A percentile compares a stretch with the other conserved stretches of the same genome.
These are phyloP conservation scores for Brachionus plicatilis DNA, from an alignment of 1,140 invertebrate genomes.

Conservation along the genomic window DNA sequence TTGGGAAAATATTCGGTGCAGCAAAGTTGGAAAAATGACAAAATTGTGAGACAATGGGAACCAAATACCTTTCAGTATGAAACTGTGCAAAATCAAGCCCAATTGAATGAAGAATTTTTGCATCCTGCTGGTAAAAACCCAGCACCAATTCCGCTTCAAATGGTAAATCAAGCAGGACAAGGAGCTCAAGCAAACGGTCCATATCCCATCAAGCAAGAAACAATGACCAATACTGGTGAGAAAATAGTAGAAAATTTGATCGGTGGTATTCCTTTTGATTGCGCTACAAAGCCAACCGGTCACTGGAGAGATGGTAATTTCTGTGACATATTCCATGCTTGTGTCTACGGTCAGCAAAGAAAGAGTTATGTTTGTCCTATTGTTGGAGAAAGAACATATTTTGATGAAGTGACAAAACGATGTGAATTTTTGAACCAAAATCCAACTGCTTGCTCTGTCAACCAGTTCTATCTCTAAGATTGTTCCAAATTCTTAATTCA, in stretches of 20 bases:
- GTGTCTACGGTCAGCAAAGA: slow-evolving; percentile 22
- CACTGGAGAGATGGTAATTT: slow-evolving; percentile 27
- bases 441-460: not conserved
- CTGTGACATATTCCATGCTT: slow-evolving; percentile 39
- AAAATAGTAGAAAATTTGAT: slow-evolving; percentile 30
- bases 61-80: not conserved
- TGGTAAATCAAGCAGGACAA: not conserved
- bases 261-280: slow-evolving; percentile 39
- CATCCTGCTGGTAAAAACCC: not conserved
- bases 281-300: not conserved
- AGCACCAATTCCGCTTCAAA: not conserved
- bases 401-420: slow-evolving; percentile 25
- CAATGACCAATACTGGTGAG: slow-evolving; percentile 33
- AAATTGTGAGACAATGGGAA: slow-evolving; percentile 27
- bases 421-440: slow-evolving; percentile 15
- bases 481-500: not conserved
- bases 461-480: slow-evolving; percentile 3
- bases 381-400: slow-evolving; percentile 30
- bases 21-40: slow-evolving; percentile 31
- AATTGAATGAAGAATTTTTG: not conserved
- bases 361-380: not conserved
- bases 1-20: not conserved
- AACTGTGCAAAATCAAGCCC: not conserved
- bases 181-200: not conserved
- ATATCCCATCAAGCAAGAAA: slow-evolving; percentile 7